Evolutionary conservation across 1,140 invertebrate species (phyloP).

Genomic region (Metopolophium dirhodum): DNA sequence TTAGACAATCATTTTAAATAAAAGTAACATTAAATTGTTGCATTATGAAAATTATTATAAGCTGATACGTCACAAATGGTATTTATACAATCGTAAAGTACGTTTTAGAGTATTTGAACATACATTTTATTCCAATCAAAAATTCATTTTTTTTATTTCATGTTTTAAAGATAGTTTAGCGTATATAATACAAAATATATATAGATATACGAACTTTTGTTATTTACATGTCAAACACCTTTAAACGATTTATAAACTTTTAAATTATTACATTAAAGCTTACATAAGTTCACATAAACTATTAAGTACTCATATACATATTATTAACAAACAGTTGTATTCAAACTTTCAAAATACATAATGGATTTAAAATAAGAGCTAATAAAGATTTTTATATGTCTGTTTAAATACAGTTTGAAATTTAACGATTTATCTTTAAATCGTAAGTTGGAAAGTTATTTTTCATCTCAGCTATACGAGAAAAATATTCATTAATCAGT

Average conservation of each 20-base stretch:
- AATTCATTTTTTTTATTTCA: neutral
- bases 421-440: neutral
- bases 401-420: neutral
- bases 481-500: neutral
- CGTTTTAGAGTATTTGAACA: neutral
- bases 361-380: neutral
- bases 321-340: constrained; percentile 6
- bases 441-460: neutral
- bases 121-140: neutral
- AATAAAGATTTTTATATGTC: constrained; percentile 1
- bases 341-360: neutral
- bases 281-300: neutral
- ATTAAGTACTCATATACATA: neutral
- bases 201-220: neutral
- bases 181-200: neutral
- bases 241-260: neutral
- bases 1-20: neutral
- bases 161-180: neutral
- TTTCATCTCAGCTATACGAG: neutral
- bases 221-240: neutral
- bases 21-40: neutral
- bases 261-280: neutral
- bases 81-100: neutral
- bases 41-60: neutral
- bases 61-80: neutral